phyloP scores from a whole-genome alignment of 2,113 vertebrate species.

The Lanius ludovicianus region DNA sequence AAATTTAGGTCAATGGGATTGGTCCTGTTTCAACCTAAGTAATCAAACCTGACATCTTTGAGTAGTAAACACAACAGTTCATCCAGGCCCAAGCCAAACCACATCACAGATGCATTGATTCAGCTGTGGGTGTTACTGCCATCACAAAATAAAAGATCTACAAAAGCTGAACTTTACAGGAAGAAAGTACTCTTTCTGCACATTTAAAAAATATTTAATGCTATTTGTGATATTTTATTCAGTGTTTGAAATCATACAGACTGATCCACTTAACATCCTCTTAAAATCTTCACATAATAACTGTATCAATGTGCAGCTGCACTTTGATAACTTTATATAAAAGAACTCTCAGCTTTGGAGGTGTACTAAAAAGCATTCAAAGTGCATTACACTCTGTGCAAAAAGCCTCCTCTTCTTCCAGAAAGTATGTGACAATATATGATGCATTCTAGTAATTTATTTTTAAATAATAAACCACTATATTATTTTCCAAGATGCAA shows the following conservation, averaged over 20 bases:
- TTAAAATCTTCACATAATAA: background rate
- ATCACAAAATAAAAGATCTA: background rate
- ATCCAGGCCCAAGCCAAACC: background rate
- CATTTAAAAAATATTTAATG: background rate
- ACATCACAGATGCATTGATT: background rate
- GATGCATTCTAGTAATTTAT: background rate
- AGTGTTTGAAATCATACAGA: background rate
- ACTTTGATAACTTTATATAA: background rate
- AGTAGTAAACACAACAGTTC: background rate
- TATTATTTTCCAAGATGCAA: background rate
- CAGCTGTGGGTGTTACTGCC: background rate
- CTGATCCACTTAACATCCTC: background rate
- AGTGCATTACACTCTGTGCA: background rate
- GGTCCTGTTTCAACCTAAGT: background rate
- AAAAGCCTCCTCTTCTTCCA: background rate
- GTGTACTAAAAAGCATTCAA: background rate
- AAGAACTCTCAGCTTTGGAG: background rate
- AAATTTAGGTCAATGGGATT: slow-evolving; percentile 28
- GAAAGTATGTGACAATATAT: background rate
- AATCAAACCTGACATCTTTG: slow-evolving; percentile 35
- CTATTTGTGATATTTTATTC: background rate
- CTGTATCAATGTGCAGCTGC: background rate
- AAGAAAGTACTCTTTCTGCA: background rate
- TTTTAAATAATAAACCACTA: background rate
- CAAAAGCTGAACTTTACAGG: background rate